Conservation (phyloP, 2,113 vertebrate species). For the Grammomys dolichurus region DNA sequence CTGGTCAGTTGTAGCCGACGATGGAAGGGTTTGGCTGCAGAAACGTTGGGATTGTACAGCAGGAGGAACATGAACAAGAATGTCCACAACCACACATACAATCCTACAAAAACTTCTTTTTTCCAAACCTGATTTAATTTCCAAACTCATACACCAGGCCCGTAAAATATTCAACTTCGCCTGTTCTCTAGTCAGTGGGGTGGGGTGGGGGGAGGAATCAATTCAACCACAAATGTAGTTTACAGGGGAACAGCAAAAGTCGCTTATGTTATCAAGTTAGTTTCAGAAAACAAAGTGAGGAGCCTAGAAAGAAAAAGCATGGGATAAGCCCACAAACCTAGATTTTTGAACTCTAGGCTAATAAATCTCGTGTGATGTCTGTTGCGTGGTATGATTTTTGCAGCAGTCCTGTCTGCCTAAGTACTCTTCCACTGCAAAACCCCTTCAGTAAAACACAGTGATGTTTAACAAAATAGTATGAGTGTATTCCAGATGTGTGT, state of each 20-base stretch:
- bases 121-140: background rate
- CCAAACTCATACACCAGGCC: background rate
- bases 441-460: background rate
- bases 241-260: background rate
- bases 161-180: background rate
- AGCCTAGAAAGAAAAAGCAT: background rate
- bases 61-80: too few species aligned
- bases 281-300: background rate
- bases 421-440: background rate
- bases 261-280: background rate
- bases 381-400: background rate
- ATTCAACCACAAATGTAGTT: background rate
- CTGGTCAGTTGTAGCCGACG: too few species aligned
- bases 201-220: background rate
- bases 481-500: background rate
- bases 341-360: background rate
- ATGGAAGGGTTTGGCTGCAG: background rate
- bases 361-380: background rate
- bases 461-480: background rate
- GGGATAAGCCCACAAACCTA: background rate
- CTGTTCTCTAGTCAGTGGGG: background rate
- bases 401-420: background rate
- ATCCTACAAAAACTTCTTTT: background rate
- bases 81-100: too few species aligned
- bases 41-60: background rate